These are phyloP conservation scores for Gymnarchus niloticus DNA, from an alignment of 2,113 vertebrate genomes.

Conservation along the genomic window DNA sequence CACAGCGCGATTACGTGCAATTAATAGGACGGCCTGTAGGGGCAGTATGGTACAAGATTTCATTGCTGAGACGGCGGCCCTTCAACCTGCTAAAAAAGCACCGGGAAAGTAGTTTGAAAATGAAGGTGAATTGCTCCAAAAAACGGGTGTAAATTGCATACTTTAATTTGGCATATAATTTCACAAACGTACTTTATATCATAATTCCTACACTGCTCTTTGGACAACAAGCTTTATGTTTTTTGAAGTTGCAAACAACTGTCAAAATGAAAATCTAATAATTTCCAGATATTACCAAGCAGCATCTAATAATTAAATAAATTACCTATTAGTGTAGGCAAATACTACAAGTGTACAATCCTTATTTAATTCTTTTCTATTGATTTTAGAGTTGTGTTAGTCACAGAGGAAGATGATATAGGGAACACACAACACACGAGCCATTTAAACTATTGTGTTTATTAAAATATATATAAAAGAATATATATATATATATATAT, in stretches of 20 bases:
- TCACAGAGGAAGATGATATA: not conserved
- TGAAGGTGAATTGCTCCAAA: not conserved
- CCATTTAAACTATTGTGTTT: conserved; percentile 57
- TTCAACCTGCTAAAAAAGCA: not conserved
- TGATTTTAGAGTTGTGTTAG: not conserved
- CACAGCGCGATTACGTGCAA: not conserved
- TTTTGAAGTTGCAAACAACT: too few species aligned
- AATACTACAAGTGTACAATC: not conserved
- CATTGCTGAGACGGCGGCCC: not conserved
- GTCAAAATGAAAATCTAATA: not conserved
- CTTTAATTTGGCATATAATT: too few species aligned
- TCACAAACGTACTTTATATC: too few species aligned
- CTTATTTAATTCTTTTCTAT: not conserved
- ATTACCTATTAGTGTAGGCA: not conserved
- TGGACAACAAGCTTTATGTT: not conserved
- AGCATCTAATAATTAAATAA: not conserved
- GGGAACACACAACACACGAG: not conserved
- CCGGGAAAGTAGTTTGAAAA: too few species aligned
- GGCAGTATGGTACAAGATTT: not conserved
- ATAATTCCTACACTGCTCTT: not conserved
- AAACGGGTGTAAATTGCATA: not conserved
- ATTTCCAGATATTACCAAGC: not conserved
- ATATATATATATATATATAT: conserved; percentile 50
- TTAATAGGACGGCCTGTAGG: not conserved
- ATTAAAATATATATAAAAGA: conserved; percentile 70